Evolutionary conservation across 2,888 invertebrate species (phyloP).

Genomic region (Sinotaia quadrata): DNA sequence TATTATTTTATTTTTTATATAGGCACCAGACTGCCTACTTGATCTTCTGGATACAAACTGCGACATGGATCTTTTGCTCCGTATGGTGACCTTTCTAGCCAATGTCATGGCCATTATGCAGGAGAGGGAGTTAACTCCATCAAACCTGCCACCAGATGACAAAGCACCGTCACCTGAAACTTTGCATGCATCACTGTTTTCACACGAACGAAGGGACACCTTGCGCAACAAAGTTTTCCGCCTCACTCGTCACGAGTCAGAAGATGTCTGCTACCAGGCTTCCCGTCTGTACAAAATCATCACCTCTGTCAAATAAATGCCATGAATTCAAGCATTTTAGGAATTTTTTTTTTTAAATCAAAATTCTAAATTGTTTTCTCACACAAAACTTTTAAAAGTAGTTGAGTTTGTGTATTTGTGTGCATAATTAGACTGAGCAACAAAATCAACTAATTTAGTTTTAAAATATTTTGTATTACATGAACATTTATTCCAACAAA

Average conservation of each 20-base stretch:
- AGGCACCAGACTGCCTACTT: slow-evolving; percentile 75
- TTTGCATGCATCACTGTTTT: slow-evolving; percentile 71
- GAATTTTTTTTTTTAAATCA: too few relatives aligned
- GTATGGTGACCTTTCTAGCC: slow-evolving; percentile 75
- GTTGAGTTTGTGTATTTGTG: too few relatives aligned
- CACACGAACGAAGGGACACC: slow-evolving; percentile 46
- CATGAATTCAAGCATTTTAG: too few relatives aligned
- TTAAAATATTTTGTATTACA: too few relatives aligned
- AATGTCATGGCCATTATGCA: slow-evolving; percentile 74
- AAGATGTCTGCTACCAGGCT: slow-evolving; percentile 61
- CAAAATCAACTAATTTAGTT: too few relatives aligned
- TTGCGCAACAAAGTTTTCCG: slow-evolving; percentile 66
- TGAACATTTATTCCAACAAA: too few relatives aligned
- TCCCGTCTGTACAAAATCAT: slow-evolving; percentile 56
- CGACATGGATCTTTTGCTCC: slow-evolving; percentile 72
- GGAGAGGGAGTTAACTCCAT: slow-evolving; percentile 72
- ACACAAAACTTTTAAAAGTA: too few relatives aligned
- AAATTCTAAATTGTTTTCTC: too few relatives aligned
- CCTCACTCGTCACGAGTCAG: slow-evolving; percentile 60
- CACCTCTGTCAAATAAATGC: slow-evolving; percentile 3
- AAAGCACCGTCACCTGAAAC: slow-evolving; percentile 76
- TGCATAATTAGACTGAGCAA: too few relatives aligned
- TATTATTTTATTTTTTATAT: slow-evolving; percentile 33
- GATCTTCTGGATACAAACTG: slow-evolving; percentile 73
- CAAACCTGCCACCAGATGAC: slow-evolving; percentile 74